phyloP scores from a whole-genome alignment of 1,140 invertebrate species.

The Heliconius nattereri region DNA sequence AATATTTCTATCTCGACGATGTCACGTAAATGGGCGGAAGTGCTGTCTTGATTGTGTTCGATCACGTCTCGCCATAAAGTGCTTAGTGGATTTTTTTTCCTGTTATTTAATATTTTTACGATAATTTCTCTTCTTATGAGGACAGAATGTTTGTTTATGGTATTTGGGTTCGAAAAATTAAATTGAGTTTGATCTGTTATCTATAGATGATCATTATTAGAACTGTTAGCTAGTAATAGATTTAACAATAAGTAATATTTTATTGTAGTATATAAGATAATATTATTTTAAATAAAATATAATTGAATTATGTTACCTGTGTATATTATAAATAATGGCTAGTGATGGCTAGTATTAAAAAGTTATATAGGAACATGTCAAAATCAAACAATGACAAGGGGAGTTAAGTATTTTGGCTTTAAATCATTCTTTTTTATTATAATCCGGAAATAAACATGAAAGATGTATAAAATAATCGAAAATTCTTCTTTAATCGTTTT shows the following conservation, averaged over 20 bases:
- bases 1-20: constrained; percentile 1
- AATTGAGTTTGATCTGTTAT: neutral
- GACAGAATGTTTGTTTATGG: neutral
- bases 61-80: constrained; percentile 6
- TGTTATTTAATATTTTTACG: neutral
- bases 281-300: too few relatives aligned
- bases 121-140: neutral
- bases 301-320: too few relatives aligned
- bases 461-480: neutral
- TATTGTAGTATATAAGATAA: too few relatives aligned
- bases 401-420: too few relatives aligned
- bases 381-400: too few relatives aligned
- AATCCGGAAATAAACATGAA: neutral
- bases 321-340: too few relatives aligned
- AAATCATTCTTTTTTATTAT: too few relatives aligned
- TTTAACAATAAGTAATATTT: too few relatives aligned
- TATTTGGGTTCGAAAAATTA: neutral
- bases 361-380: too few relatives aligned
- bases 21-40: constrained; percentile 19
- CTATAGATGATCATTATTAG: neutral
- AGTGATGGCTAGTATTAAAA: too few relatives aligned
- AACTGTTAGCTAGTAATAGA: neutral
- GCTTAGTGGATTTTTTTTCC: constrained; percentile 14
- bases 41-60: constrained; percentile 5
- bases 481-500: neutral